phyloP scores from a whole-genome alignment of 2,888 invertebrate species.

The Holacanthella duospinosa region DNA sequence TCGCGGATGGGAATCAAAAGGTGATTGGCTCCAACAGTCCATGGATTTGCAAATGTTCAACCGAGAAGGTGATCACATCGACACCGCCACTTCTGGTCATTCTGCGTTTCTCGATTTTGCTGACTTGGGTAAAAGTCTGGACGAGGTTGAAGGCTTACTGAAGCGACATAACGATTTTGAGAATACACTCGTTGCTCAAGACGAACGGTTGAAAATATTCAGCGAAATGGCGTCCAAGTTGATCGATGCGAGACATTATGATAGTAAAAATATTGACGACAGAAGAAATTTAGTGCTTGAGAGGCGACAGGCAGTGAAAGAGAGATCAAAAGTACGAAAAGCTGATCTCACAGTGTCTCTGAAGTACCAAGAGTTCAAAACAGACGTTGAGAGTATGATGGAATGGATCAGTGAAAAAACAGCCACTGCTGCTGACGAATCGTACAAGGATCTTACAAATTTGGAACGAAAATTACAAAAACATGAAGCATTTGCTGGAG shows the following conservation, averaged over 20 bases:
- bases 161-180: slow-evolving; percentile 91
- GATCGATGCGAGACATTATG: slow-evolving; percentile 67
- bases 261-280: slow-evolving; percentile 52
- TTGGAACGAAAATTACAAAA: slow-evolving; percentile 85
- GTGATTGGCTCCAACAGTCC: slow-evolving; percentile 73
- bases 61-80: slow-evolving; percentile 92
- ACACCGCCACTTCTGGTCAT: slow-evolving; percentile 86
- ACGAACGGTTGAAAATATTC: slow-evolving; percentile 75
- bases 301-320: slow-evolving; percentile 59
- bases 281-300: slow-evolving; percentile 63
- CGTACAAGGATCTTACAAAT: slow-evolving; percentile 79
- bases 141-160: slow-evolving; percentile 80
- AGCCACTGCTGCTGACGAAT: slow-evolving; percentile 82
- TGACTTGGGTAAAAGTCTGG: slow-evolving; percentile 74
- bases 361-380: slow-evolving; percentile 83
- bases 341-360: slow-evolving; percentile 69
- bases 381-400: slow-evolving; percentile 77
- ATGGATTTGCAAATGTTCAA: slow-evolving; percentile 84
- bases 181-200: slow-evolving; percentile 82
- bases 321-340: slow-evolving; percentile 57
- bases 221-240: slow-evolving; percentile 66
- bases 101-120: slow-evolving; percentile 83
- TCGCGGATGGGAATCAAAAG: slow-evolving; percentile 73
- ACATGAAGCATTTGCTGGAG: slow-evolving; percentile 93
- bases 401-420: slow-evolving; percentile 86